Evolutionary conservation across 2,888 invertebrate species (phyloP), one percentile per base, ranked within the genome.

Genomic region (Sarcophaga caerulescens): DNA sequence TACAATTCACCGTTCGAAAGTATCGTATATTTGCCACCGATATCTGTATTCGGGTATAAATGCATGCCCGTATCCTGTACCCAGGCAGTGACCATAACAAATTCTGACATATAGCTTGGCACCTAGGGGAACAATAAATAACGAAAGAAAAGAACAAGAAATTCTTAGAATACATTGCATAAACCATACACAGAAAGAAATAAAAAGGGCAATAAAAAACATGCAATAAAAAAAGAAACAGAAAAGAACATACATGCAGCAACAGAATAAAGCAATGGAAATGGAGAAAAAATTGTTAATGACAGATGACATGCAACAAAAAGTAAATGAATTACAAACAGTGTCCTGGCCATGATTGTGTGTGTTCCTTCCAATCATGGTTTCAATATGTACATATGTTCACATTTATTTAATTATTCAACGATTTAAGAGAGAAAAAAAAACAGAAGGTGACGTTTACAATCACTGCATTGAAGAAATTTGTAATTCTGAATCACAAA

Each of bases 31-130:
- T 97, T 97, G 84, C 95, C 95, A 93, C 95, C 96, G 90, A 96
- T 96, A 92, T 96, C 96, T 63, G 96, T 95, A 90, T 95, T 96
- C 59, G 96, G 96, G 92, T 96, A 96, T 90, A 97, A 96, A 93
- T 96, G 96, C 94, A 96, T 95, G 89, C 95, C 95, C 81, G 96
- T 96, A 89, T 97, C 97, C 92, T 97, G 96, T 87, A 97, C 95
- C 98, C 98, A 99, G 77, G 98, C 97, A 52, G 97, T 97, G 87
- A 96, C 96, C 94, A 96, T 96, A 90, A 98, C 96, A 92, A 97
- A 97, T 90, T 98, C 98, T 88, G 96, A 95, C 93, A 97, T 97
- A 94, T 97, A 97, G 89, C 96, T 95, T 65, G 98, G 97, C 90
- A 98, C 97, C 93, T 93, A 87, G 14, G 71, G 71, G 23, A 65